A percentile compares a stretch with the other conserved stretches of the same genome.
phyloP scores from a whole-genome alignment of 2,888 invertebrate genomes.

The Aspidapion aeneum region DNA sequence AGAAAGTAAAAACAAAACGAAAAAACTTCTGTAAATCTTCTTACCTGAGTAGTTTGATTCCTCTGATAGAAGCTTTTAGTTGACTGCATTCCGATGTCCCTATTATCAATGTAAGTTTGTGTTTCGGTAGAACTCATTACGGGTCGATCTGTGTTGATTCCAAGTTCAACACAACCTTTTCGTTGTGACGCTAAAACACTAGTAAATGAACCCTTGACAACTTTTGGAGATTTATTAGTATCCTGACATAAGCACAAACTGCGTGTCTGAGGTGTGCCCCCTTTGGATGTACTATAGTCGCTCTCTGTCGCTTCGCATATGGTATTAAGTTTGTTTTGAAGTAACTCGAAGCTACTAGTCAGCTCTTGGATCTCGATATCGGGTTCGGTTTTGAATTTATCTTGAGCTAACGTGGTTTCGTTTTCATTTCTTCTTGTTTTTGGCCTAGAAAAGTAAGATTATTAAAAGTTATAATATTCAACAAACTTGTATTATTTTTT shows the following conservation, averaged over 20 bases:
- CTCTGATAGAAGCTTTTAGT: background rate
- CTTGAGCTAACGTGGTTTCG: background rate
- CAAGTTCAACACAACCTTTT: background rate
- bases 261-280: too few species aligned
- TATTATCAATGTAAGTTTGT: background rate
- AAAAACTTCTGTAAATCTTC: too few species aligned
- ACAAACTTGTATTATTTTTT: too few species aligned
- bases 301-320: constrained; percentile 32
- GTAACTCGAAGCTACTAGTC: constrained; percentile 22
- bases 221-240: too few species aligned
- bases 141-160: background rate
- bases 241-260: too few species aligned
- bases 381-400: constrained; percentile 16
- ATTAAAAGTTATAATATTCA: too few species aligned
- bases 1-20: too few species aligned
- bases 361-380: constrained; percentile 7
- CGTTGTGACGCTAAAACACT: background rate
- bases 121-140: background rate
- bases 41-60: background rate
- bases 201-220: too few species aligned
- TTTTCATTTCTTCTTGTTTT: constrained; percentile 16
- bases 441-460: constrained; percentile 4
- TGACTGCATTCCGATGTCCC: background rate
- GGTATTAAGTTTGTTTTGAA: constrained; percentile 30
- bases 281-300: constrained; percentile 15